Evolutionary conservation across 2,113 vertebrate genomes (phyloP).

Genomic region (Microtus richardsoni): DNA sequence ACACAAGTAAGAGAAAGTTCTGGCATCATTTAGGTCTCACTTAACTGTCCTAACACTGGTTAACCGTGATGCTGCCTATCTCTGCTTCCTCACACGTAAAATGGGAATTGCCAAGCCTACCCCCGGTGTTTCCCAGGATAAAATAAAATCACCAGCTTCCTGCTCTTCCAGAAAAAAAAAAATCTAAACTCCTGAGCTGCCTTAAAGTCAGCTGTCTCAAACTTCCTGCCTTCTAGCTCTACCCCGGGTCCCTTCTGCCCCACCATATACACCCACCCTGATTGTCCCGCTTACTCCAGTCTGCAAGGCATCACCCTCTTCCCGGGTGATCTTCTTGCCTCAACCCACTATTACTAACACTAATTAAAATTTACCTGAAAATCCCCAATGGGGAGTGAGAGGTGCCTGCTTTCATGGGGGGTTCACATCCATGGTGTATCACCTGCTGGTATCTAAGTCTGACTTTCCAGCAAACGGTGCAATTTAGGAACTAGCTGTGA

Average conservation of each 20-base stretch:
- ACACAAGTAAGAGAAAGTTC: not conserved
- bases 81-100: not conserved
- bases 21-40: not conserved
- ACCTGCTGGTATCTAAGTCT: not conserved
- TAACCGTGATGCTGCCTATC: not conserved
- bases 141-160: not conserved
- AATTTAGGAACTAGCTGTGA: not conserved
- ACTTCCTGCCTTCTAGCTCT: not conserved
- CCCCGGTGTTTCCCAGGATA: not conserved
- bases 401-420: not conserved
- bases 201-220: not conserved
- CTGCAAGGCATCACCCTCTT: not conserved
- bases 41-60: not conserved
- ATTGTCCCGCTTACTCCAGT: not conserved
- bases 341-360: not conserved
- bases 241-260: no score
- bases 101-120: not conserved
- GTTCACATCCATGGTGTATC: not conserved
- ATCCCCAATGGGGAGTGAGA: not conserved
- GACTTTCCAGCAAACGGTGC: not conserved
- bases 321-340: not conserved
- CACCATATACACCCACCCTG: no score
- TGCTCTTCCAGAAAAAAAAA: not conserved
- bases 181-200: not conserved
- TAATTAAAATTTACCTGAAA: not conserved